A percentile compares a stretch with the other conserved stretches of the same genome.
Conservation (phyloP, 2,113 vertebrate species). For the Sciurus niger region DNA sequence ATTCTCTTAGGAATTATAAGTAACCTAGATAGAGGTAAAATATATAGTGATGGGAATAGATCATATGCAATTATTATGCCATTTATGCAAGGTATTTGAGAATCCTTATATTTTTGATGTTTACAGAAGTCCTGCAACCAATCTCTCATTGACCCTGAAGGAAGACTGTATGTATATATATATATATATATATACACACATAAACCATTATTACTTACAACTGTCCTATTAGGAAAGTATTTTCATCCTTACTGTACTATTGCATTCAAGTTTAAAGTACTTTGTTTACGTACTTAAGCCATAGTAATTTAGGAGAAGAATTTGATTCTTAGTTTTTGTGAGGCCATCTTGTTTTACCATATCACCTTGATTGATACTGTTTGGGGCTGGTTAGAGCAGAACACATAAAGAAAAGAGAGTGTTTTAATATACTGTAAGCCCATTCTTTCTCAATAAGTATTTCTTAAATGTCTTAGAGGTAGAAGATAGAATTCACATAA, state of each 20-base stretch:
- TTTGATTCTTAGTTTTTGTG: neutral
- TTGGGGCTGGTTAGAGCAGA: neutral
- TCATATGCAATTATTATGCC: neutral
- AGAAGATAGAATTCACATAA: neutral
- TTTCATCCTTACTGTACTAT: neutral
- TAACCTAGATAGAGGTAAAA: neutral
- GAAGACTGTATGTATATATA: neutral
- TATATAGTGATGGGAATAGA: no score
- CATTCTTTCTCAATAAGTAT: neutral
- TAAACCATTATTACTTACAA: neutral
- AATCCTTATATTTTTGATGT: neutral
- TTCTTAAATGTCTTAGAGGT: slow-evolving; percentile 22
- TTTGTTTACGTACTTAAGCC: neutral
- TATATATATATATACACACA: neutral
- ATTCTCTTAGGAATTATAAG: neutral
- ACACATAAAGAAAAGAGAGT: neutral
- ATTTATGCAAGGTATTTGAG: neutral
- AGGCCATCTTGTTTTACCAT: neutral
- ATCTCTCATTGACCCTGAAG: neutral
- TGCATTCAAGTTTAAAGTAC: neutral
- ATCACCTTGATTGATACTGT: neutral
- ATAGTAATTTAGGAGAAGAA: neutral
- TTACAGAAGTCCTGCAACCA: neutral
- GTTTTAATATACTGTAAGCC: neutral
- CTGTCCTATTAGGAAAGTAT: neutral